These are phyloP conservation scores for Dynastes tityus DNA, from an alignment of 2,888 invertebrate species.

Conservation along the genomic window DNA sequence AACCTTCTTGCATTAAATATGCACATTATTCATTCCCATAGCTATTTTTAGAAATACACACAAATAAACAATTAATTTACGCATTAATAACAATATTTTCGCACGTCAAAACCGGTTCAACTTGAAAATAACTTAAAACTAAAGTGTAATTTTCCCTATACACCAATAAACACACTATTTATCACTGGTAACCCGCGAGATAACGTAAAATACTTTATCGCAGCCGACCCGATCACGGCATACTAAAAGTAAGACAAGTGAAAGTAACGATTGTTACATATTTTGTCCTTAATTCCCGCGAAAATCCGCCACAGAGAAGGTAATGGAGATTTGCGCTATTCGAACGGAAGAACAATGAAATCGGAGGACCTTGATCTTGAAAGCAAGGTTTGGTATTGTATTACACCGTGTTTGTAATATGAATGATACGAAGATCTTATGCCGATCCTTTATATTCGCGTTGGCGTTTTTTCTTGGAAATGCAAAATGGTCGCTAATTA, in stretches of 20 bases:
- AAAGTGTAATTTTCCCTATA: too few relatives aligned
- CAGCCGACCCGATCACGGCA: neutral
- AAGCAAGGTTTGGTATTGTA: neutral
- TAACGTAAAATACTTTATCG: conserved; percentile 2
- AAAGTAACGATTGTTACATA: conserved; percentile 37
- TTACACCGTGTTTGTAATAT: neutral
- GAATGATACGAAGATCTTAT: neutral
- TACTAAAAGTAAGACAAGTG: conserved; percentile 14
- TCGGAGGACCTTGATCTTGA: conserved; percentile 24
- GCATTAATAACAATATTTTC: neutral
- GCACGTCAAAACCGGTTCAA: neutral
- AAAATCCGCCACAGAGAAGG: conserved; percentile 9
- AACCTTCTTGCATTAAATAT: neutral
- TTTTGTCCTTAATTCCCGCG: conserved; percentile 32
- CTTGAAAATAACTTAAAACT: too few relatives aligned
- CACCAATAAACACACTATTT: too few relatives aligned
- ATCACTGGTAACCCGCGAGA: neutral
- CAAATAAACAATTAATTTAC: neutral
- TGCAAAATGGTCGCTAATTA: neutral
- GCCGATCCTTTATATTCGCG: too few relatives aligned
- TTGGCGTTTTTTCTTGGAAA: neutral
- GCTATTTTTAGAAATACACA: too few relatives aligned
- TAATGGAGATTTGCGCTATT: neutral
- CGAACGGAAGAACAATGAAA: neutral
- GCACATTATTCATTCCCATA: too few relatives aligned